A percentile compares a stretch with the other conserved stretches of the same genome.
phyloP scores from a whole-genome alignment of 2,888 invertebrate species.

The Lasioglossum pauxillum region DNA sequence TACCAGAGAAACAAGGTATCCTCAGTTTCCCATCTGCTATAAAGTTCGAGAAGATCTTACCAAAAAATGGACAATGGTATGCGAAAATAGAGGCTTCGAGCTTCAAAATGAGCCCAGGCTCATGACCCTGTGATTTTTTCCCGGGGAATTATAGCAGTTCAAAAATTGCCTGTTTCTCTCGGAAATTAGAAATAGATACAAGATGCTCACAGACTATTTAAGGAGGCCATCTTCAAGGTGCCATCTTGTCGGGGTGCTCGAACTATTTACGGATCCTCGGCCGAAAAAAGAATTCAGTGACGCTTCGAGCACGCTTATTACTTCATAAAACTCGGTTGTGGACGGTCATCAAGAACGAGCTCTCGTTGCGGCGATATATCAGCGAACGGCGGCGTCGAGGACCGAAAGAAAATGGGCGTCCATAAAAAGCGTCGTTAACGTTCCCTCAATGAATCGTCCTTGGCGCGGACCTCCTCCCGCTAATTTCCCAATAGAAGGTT shows the following conservation, averaged over 20 bases:
- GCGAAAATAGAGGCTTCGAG: background rate
- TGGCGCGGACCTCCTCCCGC: background rate
- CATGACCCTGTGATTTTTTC: background rate
- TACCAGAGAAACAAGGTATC: background rate
- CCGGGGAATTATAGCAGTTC: background rate
- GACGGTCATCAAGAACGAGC: background rate
- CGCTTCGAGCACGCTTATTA: background rate
- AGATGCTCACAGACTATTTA: background rate
- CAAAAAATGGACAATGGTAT: background rate
- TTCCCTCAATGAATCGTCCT: background rate
- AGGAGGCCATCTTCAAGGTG: background rate
- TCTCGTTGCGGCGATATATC: background rate
- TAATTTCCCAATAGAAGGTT: constrained; percentile 7
- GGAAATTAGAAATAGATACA: background rate
- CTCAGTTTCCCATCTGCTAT: background rate
- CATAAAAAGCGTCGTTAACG: constrained; percentile 22
- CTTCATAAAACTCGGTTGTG: background rate
- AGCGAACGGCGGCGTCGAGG: background rate
- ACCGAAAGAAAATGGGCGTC: constrained; percentile 1
- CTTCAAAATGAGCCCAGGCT: background rate
- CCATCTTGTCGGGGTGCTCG: background rate
- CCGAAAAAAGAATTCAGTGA: constrained; percentile 8
- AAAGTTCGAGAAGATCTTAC: background rate
- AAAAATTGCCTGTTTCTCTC: background rate
- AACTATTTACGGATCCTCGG: background rate